These are phyloP conservation scores for Sus cebifrons DNA, from an alignment of 2,797 vertebrate genomes.

Conservation along the genomic window DNA sequence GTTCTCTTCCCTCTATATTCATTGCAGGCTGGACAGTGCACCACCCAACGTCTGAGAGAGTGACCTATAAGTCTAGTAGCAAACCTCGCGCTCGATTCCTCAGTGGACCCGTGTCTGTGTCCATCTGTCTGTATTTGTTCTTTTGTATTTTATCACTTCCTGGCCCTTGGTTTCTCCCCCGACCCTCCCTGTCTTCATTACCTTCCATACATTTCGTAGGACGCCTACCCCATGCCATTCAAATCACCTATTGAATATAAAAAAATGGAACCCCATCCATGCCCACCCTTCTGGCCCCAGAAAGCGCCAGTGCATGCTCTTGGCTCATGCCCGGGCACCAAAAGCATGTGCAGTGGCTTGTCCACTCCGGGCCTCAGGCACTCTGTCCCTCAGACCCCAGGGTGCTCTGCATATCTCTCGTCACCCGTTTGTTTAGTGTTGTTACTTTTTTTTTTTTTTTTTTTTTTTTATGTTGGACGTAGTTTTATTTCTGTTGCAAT, in stretches of 20 bases:
- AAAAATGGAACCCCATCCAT: constrained; percentile 68
- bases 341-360: constrained; percentile 91
- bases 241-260: constrained; percentile 83
- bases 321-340: constrained; percentile 91
- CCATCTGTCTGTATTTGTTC: constrained; percentile 99
- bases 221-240: constrained; percentile 82
- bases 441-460: constrained; percentile 81
- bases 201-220: constrained; percentile 90
- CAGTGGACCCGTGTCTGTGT: constrained; percentile 99
- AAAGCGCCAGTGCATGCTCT: constrained; percentile 95
- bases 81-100: constrained; percentile 99
- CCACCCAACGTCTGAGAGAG: constrained; percentile 98
- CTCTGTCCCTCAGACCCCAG: constrained; percentile 86
- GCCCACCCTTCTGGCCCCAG: constrained; percentile 87
- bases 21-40: constrained; percentile 99
- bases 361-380: constrained; percentile 89
- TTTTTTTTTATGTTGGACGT: constrained; percentile 87
- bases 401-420: constrained; percentile 89
- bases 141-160: constrained; percentile 95
- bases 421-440: constrained; percentile 80
- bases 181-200: constrained; percentile 88
- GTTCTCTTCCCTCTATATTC: constrained; percentile 95
- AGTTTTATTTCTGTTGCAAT: constrained; percentile 89
- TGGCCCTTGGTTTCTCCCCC: constrained; percentile 89
- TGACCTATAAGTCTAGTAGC: constrained; percentile 99